phyloP scores from a whole-genome alignment of 2,888 invertebrate genomes.

The Alitta virens region DNA sequence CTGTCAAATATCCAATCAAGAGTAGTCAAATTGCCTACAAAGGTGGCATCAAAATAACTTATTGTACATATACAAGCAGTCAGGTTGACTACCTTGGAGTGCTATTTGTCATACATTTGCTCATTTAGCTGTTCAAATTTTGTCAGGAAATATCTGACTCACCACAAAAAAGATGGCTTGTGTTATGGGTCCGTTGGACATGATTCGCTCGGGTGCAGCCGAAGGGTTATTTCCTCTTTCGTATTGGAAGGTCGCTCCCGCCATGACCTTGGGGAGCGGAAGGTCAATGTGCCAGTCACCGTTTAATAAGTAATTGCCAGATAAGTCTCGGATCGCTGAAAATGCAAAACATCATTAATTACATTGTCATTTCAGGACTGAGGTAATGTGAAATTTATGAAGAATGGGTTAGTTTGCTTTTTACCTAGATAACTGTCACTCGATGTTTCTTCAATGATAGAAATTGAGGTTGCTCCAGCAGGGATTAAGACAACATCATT shows the following conservation, averaged over 20 bases:
- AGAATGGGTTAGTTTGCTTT: not conserved
- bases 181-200: not conserved
- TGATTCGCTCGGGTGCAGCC: slow-evolving; percentile 2
- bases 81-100: no score
- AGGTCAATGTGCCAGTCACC: slow-evolving; percentile 20
- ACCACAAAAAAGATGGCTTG: slow-evolving; percentile 10
- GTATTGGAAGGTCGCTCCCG: slow-evolving; percentile 10
- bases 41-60: no score
- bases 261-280: not conserved
- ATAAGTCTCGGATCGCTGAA: slow-evolving; percentile 12
- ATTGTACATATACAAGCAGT: no score
- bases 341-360: no score
- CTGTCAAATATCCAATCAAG: no score
- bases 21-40: no score
- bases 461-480: slow-evolving; percentile 21
- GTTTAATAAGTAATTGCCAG: slow-evolving; percentile 14
- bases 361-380: no score
- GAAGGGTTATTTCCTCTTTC: slow-evolving; percentile 7
- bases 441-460: slow-evolving; percentile 8
- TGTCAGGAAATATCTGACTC: no score
- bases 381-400: not conserved
- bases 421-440: slow-evolving; percentile 21
- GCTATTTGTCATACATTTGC: not conserved
- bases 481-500: slow-evolving; percentile 22
- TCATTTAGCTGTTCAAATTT: not conserved